Conservation (phyloP, 2,113 vertebrate genomes). For the Cricetomys ansorgei region DNA sequence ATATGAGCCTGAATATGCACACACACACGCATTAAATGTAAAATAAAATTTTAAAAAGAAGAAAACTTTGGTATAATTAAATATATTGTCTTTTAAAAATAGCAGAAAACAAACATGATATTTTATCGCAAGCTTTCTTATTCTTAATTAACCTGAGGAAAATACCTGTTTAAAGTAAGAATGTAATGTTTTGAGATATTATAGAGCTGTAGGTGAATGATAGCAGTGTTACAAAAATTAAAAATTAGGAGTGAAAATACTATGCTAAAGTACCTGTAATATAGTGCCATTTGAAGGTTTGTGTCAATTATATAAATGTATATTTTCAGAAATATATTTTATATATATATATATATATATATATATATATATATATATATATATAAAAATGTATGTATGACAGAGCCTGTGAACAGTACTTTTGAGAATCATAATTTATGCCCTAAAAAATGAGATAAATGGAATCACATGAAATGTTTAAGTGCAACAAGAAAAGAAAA, state of each 20-base stretch:
- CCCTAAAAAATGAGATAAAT: neutral
- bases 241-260: neutral
- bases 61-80: neutral
- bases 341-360: neutral
- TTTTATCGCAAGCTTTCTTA: neutral
- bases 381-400: neutral
- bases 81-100: neutral
- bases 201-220: neutral
- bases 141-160: neutral
- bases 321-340: neutral
- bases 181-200: neutral
- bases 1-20: too few species aligned
- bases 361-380: neutral
- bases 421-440: neutral
- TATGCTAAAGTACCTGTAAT: neutral
- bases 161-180: neutral
- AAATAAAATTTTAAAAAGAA: neutral
- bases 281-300: neutral
- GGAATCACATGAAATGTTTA: neutral
- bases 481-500: neutral
- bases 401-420: neutral
- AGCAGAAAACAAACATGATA: neutral
- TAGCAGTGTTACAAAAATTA: neutral
- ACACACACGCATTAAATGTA: neutral
- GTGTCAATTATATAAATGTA: neutral